Conservation (phyloP, 2,113 vertebrate genomes). For the Elgaria multicarinata region DNA sequence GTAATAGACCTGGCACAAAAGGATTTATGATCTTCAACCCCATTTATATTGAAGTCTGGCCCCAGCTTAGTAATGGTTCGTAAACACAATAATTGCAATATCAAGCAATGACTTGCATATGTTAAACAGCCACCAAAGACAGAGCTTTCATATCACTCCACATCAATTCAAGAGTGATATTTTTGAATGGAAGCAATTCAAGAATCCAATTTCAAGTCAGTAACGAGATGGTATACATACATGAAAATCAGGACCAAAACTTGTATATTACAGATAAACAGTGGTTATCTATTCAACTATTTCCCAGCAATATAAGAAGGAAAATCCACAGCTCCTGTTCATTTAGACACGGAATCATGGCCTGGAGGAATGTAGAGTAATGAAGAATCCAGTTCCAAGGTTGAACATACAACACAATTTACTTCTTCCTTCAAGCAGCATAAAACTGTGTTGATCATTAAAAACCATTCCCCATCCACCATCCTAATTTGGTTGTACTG, state of each 20-base stretch:
- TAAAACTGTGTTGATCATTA: background rate
- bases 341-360: background rate
- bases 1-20: slow-evolving; percentile 20
- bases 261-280: slow-evolving; percentile 11
- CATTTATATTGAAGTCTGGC: background rate
- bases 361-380: background rate
- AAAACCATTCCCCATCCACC: background rate
- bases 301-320: background rate
- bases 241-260: background rate
- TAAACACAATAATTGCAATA: background rate
- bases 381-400: background rate
- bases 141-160: background rate
- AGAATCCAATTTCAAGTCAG: background rate
- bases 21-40: background rate
- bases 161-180: background rate
- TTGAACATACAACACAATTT: rapidly evolving
- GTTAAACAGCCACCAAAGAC: background rate
- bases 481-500: background rate
- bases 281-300: background rate
- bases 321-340: background rate
- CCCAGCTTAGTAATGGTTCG: background rate
- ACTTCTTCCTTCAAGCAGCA: background rate
- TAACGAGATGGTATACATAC: background rate
- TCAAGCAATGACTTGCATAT: background rate
- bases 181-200: slow-evolving; percentile 1